Conservation (phyloP, 1,140 invertebrate genomes). For the Leptinotarsa undecemlineata region DNA sequence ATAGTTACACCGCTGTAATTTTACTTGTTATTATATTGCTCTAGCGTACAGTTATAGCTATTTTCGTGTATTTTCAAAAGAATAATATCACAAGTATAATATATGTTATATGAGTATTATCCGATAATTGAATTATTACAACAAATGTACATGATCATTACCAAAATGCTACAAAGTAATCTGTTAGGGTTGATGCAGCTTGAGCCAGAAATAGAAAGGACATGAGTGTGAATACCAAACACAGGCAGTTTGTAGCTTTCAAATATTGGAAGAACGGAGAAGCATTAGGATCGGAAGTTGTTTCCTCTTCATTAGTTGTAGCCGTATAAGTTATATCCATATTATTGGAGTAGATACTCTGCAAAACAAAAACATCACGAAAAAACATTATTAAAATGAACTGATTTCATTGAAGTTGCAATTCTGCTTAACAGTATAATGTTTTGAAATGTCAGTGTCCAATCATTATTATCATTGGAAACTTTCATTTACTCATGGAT, state of each 20-base stretch:
- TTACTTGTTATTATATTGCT: no score
- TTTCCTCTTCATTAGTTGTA: neutral
- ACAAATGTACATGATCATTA: conserved; percentile 32
- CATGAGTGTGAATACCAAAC: neutral
- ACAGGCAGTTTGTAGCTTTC: neutral
- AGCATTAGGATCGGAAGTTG: neutral
- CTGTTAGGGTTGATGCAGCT: conserved; percentile 67
- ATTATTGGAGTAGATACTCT: conserved; percentile 6
- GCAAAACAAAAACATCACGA: neutral
- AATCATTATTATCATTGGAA: no score
- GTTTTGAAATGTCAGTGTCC: no score
- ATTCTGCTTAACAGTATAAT: no score
- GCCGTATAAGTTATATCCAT: neutral
- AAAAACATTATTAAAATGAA: no score
- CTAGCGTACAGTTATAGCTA: no score
- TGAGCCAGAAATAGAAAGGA: conserved; percentile 58
- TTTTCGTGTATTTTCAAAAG: no score
- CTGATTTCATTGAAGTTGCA: no score
- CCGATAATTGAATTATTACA: neutral
- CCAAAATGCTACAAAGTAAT: conserved; percentile 83
- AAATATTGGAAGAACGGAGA: neutral
- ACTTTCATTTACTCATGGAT: neutral
- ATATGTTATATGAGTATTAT: no score
- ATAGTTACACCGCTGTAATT: no score
- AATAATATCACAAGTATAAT: no score